A percentile compares a stretch with the other conserved stretches of the same genome.
Conservation (phyloP, 2,888 invertebrate species). For the Lochmaea crataegi region DNA sequence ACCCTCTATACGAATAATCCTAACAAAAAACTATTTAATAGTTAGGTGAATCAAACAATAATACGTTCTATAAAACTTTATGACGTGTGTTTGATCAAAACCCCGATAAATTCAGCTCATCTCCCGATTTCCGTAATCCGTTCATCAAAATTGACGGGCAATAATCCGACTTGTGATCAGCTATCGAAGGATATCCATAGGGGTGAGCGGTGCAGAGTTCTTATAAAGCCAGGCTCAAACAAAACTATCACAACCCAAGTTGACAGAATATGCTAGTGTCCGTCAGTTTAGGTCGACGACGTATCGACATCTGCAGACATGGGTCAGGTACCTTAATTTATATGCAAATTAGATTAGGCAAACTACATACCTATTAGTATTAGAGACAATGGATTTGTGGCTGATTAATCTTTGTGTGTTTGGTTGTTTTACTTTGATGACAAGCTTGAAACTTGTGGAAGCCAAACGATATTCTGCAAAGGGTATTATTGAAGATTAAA, state of each 20-base stretch:
- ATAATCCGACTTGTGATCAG: conserved; percentile 19
- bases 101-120: conserved; percentile 17
- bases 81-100: conserved; percentile 8
- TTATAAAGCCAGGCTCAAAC: conserved; percentile 22
- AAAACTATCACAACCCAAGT: conserved; percentile 29
- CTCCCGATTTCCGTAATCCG: conserved; percentile 14
- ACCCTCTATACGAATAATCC: no score
- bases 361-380: conserved; percentile 34
- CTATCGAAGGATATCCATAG: conserved; percentile 6
- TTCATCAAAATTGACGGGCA: conserved; percentile 22
- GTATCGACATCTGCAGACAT: conserved; percentile 36
- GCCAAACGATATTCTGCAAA: not conserved
- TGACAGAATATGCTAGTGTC: conserved; percentile 19
- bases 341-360: conserved; percentile 37
- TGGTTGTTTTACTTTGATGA: conserved; percentile 25
- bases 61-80: not conserved
- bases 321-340: conserved; percentile 39
- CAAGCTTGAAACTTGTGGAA: conserved; percentile 12
- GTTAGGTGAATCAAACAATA: not conserved
- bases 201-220: conserved; percentile 10
- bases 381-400: conserved; percentile 32
- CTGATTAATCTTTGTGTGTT: conserved; percentile 30
- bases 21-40: not conserved
- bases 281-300: conserved; percentile 26
- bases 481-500: not conserved